Conservation (phyloP, 1,140 invertebrate genomes). For the Euura lappo region DNA sequence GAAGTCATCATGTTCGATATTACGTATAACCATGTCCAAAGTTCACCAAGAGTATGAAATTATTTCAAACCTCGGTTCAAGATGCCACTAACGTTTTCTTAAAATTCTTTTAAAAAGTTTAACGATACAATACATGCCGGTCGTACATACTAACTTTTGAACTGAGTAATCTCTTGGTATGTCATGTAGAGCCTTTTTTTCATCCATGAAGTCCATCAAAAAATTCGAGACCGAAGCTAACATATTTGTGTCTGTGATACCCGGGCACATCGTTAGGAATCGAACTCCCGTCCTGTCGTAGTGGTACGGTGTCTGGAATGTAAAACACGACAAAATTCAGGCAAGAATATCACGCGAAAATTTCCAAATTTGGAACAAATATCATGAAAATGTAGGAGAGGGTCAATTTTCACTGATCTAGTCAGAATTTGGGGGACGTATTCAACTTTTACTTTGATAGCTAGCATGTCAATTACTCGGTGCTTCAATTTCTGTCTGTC, state of each 20-base stretch:
- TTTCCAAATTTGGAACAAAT: not conserved
- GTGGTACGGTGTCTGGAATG: slow-evolving; percentile 10
- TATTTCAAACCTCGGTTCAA: not conserved
- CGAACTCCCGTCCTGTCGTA: slow-evolving; percentile 50
- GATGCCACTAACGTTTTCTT: not conserved
- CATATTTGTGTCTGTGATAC: slow-evolving; percentile 57
- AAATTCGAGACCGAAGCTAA: not conserved
- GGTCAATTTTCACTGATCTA: not conserved
- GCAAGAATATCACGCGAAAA: not conserved
- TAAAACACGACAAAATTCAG: not conserved
- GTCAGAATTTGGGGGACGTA: not conserved
- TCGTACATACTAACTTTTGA: too few species aligned
- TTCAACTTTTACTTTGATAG: too few species aligned
- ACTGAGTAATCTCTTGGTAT: too few species aligned
- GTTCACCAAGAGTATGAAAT: not conserved
- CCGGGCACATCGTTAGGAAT: slow-evolving; percentile 40
- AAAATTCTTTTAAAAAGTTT: not conserved
- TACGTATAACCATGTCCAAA: not conserved
- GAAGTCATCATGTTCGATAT: not conserved
- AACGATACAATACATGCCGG: not conserved
- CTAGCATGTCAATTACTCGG: too few species aligned
- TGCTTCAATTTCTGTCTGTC: too few species aligned
- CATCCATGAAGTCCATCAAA: too few species aligned
- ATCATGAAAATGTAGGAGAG: not conserved
- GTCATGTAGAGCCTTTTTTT: too few species aligned